Base-by-base conservation (phyloP, 1,140 invertebrate species). In the Apocrypta bakeri region DNA sequence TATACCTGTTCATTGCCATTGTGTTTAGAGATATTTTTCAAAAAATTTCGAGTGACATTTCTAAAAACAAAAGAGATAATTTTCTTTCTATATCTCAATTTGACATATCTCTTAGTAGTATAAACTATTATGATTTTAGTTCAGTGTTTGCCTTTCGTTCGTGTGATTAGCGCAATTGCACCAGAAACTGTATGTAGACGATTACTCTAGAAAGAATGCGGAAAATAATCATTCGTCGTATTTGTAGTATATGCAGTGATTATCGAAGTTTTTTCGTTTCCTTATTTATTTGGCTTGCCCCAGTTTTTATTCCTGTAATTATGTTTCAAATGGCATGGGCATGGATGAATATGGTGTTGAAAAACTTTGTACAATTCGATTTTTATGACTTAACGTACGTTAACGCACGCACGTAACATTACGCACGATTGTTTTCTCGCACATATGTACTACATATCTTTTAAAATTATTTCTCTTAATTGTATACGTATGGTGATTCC, bases 351-450 rank as follows among this genome's bases (percentile, higher is more conserved):
- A 56, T 56, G 48, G 48, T 56, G 21, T 14, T 48, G 14, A 1
- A 48, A 48, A 37, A 64, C 1, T 64, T 17, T 64, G 24, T 66
- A 66, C 25, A 8, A 8, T 17, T 37, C 14, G 48, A 31, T 37
- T 9, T 71, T 17, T 31, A 25, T 37, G 68, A 71, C 68, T 71
- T 33, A 71, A 74, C 72, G 40, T 31, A 74, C 72, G 71, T 27
- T 25, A 71, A 71, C 68, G 33, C 69, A 72, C 69, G 72, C 72
- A 74, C 72, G 72, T 40, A 74, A 74, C 72, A 74, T 40, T 7
- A 72, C 69, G 29, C 72, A 74, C 72, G 72, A n/a, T n/a, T n/a
- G n/a, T 74, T 74, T 74, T 48, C 3, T 21, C 17, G 31, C 72
- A 56, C 40, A n/a, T 40, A 25, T 66, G 4, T 56, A 66, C 63